These are phyloP conservation scores for Haliclystus octoradiatus DNA, from an alignment of 30 jellyfish, hydroid and myxozoan genomes.

Conservation along the genomic window DNA sequence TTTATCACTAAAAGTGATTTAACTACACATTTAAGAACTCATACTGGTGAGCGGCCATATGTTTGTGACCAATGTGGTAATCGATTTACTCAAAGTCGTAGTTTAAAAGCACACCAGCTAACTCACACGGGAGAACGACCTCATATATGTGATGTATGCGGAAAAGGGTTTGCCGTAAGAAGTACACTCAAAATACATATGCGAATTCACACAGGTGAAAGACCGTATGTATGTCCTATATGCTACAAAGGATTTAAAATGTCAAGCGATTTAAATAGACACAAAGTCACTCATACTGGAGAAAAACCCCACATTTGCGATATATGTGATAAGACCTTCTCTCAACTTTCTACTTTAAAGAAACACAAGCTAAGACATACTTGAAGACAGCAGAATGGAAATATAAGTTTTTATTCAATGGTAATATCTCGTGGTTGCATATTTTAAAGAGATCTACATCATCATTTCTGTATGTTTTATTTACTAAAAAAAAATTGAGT, in stretches of 20 bases:
- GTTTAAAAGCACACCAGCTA: conserved; percentile 13
- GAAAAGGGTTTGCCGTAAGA: conserved; percentile 3
- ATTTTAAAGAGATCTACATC: too few relatives aligned
- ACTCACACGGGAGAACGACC: conserved; percentile 32
- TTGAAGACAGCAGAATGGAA: too few relatives aligned
- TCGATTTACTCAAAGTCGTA: conserved; percentile 15
- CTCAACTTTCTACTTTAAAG: too few relatives aligned
- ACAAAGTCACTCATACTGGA: too few relatives aligned
- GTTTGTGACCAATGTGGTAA: conserved; percentile 12
- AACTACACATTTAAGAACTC: conserved; percentile 12
- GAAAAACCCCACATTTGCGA: conserved; percentile 10
- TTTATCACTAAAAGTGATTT: conserved; percentile 5
- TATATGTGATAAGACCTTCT: too few relatives aligned
- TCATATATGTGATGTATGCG: background rate
- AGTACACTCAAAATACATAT: conserved; percentile 4
- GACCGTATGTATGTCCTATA: conserved; percentile 17
- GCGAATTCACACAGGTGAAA: too few relatives aligned
- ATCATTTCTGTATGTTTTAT: too few relatives aligned
- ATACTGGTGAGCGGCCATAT: conserved; percentile 19
- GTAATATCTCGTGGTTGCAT: too few relatives aligned
- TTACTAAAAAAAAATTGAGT: too few relatives aligned
- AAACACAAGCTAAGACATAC: too few relatives aligned
- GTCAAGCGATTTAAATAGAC: background rate
- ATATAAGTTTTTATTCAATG: too few relatives aligned
- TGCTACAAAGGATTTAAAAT: conserved; percentile 20